Conservation (phyloP, 2,113 vertebrate genomes). For the Prunella himalayana region DNA sequence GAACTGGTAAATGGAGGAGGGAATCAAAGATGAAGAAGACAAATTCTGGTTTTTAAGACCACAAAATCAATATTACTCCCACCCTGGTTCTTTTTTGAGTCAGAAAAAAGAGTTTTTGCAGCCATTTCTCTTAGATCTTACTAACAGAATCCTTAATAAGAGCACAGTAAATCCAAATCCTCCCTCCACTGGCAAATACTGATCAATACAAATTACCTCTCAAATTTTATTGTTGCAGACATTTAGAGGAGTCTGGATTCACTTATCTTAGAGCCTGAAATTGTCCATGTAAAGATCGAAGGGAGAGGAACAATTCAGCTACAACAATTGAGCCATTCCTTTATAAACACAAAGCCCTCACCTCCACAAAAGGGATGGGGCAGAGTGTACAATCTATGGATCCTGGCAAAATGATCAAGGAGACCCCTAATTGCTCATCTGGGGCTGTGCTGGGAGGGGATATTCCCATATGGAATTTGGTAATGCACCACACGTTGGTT, state of each 20-base stretch:
- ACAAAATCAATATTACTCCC: neutral
- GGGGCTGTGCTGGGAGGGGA: neutral
- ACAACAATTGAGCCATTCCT: neutral
- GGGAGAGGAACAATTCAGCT: neutral
- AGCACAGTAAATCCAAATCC: conserved; percentile 17
- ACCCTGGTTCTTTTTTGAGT: neutral
- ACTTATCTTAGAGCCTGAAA: neutral
- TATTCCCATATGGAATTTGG: neutral
- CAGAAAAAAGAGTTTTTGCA: neutral
- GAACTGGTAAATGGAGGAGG: neutral
- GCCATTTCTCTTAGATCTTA: neutral
- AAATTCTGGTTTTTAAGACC: neutral
- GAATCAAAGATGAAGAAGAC: neutral
- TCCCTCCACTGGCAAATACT: neutral
- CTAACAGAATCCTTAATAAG: neutral
- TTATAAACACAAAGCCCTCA: neutral
- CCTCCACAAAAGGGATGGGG: neutral
- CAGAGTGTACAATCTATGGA: neutral
- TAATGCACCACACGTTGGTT: neutral
- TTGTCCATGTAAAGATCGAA: neutral
- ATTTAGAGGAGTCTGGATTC: neutral
- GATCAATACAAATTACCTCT: conserved; percentile 25
- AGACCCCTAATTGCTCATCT: neutral
- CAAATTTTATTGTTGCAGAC: neutral
- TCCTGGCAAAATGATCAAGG: neutral